Base-by-base conservation (phyloP, 2,797 vertebrate species). In the Pelochelys cantorii region DNA sequence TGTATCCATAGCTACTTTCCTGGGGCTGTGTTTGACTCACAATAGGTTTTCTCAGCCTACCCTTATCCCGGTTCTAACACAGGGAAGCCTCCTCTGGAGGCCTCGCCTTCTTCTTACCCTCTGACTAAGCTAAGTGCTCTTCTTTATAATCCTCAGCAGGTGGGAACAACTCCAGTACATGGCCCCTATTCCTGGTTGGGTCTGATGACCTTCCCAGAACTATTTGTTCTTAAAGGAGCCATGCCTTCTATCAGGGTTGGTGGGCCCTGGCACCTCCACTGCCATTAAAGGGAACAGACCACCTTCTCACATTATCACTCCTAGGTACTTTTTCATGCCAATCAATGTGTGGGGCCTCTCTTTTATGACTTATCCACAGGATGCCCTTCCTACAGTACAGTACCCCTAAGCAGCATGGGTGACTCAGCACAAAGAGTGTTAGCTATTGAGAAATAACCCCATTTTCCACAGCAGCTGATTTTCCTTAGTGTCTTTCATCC, bases 381-480 rank as follows among this genome's bases (percentile, higher is more conserved):
- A 65, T 5, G 79, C 2, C 0, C 52, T 0, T 60, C 78, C 54
- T 11, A 1, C 25, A 89, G 29, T 23, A 54, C 87, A 42, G 57
- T 0, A 0, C 82, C 68, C 18, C 34, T 0, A 0, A 87, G 56
- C 5, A 52, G 37, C 55, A 11, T 27, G 0, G 1, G 9, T 86
- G 60, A 54, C 53, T 95, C 85, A 83, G 42, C 71, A 29, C 90
- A 78, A 95, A 57, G 29, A 18, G 83, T 87, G 84, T 88, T 92
- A 96, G 56, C 68, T 93, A 12, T 95, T 95, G 91, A 94, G 96
- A 96, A 96, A 96, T 92, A 88, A 89, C n/a, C 7, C 86, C 0
- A 86, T 94, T 95, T 96, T 93, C 94, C 94, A 85, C 71, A 85
- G 86, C 29, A 90, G 3, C 82, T 88, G 14, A 80, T 57, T 89